Percentiles rank a stretch among this genome's conserved stretches.
phyloP scores from a whole-genome alignment of 2,113 vertebrate species.

The Gavialis gangeticus region DNA sequence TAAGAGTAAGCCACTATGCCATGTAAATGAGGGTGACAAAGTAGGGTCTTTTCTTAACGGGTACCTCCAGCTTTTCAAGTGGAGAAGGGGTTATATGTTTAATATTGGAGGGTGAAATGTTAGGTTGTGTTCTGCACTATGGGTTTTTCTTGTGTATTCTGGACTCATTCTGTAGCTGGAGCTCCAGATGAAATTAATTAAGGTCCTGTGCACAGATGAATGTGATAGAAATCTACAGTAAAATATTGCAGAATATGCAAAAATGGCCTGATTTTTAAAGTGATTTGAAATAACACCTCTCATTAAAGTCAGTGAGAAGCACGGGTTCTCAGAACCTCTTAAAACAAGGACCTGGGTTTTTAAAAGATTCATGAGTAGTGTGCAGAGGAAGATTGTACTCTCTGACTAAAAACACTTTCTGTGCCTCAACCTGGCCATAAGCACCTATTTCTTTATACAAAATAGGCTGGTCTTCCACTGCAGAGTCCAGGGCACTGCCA shows the following conservation, averaged over 20 bases:
- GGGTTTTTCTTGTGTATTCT: background rate
- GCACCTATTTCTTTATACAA: slow-evolving; percentile 8
- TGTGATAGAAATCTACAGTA: background rate
- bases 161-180: slow-evolving; percentile 11
- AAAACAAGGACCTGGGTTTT: background rate
- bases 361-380: slow-evolving; percentile 11
- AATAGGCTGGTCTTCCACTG: background rate
- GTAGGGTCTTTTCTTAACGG: background rate
- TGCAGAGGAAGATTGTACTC: slow-evolving; percentile 26
- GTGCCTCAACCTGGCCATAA: background rate
- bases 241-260: slow-evolving; percentile 7
- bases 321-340: slow-evolving; percentile 9
- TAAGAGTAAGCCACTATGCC: slow-evolving; percentile 1
- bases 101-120: background rate
- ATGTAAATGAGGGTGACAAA: slow-evolving; percentile 1
- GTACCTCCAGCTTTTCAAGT: background rate
- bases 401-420: slow-evolving; percentile 42
- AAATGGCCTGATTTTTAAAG: slow-evolving; percentile 38
- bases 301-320: background rate
- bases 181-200: background rate
- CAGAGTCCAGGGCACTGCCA: slow-evolving; percentile 17
- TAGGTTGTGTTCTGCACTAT: background rate
- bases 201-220: background rate
- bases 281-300: background rate
- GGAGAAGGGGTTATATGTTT: background rate